Conservation (phyloP, 2,797 vertebrate species). For the Prionace glauca region DNA sequence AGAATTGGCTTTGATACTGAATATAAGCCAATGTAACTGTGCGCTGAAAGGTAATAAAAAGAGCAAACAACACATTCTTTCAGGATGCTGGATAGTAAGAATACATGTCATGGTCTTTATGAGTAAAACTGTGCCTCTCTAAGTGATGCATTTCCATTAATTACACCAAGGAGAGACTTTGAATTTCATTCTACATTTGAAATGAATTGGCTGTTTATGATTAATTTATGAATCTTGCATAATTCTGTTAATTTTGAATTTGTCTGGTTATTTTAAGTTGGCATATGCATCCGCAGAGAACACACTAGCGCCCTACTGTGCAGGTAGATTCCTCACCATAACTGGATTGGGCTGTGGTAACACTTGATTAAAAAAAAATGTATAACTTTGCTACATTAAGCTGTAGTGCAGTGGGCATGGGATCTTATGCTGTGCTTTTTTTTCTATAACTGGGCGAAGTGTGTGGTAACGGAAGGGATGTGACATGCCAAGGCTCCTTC, state of each 20-base stretch:
- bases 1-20: not conserved
- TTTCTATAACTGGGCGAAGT: not conserved
- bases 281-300: not conserved
- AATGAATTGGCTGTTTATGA: not conserved
- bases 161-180: not conserved
- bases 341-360: not conserved
- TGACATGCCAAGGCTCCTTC: not conserved
- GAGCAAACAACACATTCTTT: not conserved
- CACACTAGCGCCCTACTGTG: not conserved
- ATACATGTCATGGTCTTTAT: not conserved
- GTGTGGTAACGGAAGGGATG: not conserved
- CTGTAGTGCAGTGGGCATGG: not conserved
- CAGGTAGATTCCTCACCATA: not conserved
- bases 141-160: not conserved
- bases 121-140: not conserved
- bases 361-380: too few species aligned
- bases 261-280: not conserved
- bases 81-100: not conserved
- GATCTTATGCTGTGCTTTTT: not conserved
- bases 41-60: not conserved
- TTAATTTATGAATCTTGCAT: not conserved
- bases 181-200: not conserved
- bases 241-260: not conserved
- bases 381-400: not conserved
- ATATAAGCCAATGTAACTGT: not conserved